These are phyloP conservation scores for Phainopepla nitens DNA, from an alignment of 2,113 vertebrate genomes.

Conservation along the genomic window DNA sequence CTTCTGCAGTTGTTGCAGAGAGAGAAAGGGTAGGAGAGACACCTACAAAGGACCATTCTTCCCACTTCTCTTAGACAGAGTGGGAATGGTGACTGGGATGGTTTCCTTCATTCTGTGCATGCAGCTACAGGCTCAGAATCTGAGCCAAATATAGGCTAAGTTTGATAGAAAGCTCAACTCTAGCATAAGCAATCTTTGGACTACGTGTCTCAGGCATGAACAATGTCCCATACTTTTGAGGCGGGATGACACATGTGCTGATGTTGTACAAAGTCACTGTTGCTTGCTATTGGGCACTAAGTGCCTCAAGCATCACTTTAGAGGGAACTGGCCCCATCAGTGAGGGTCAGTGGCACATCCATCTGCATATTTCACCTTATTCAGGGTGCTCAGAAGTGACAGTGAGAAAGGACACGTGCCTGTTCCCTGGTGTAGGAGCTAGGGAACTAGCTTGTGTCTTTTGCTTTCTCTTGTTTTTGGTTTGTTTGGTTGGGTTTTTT, in stretches of 20 bases:
- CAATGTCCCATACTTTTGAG: not conserved
- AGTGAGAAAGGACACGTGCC: not conserved
- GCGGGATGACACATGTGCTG: not conserved
- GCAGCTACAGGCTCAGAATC: not conserved
- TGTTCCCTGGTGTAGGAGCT: not conserved
- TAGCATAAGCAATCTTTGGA: not conserved
- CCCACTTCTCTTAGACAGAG: not conserved
- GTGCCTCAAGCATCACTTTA: not conserved
- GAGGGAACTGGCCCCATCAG: not conserved
- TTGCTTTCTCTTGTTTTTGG: not conserved
- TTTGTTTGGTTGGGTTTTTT: no score
- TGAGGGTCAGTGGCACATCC: not conserved
- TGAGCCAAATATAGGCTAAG: not conserved
- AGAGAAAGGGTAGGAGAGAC: not conserved
- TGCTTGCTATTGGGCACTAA: not conserved
- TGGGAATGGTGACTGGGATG: not conserved
- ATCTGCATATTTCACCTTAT: not conserved
- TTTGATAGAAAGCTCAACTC: not conserved
- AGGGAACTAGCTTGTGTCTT: not conserved
- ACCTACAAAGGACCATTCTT: not conserved
- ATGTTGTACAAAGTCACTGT: not conserved
- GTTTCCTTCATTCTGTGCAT: not conserved
- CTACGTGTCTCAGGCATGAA: not conserved
- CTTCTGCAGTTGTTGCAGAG: not conserved
- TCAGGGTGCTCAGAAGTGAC: not conserved